Conservation (phyloP, 2,113 vertebrate species). For the Heloderma charlesbogerti region DNA sequence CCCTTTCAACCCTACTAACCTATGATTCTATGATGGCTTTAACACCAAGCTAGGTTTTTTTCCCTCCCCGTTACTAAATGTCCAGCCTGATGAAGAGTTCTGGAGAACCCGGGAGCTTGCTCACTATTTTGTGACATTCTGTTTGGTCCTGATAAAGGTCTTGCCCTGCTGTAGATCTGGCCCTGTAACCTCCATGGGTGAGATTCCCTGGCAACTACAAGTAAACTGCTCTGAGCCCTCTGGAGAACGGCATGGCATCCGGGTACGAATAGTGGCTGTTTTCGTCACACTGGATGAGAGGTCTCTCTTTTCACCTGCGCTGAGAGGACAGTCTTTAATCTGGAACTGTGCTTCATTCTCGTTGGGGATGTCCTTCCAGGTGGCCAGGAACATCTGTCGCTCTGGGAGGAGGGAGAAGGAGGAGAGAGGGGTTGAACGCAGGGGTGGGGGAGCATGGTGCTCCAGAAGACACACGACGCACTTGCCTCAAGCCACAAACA, state of each 20-base stretch:
- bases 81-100: too few relatives aligned
- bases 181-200: too few relatives aligned
- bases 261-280: too few relatives aligned
- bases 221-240: not conserved
- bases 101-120: too few relatives aligned
- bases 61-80: too few relatives aligned
- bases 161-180: too few relatives aligned
- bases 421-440: not conserved
- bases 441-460: rapidly evolving
- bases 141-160: too few relatives aligned
- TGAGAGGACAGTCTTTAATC: constrained; percentile 95
- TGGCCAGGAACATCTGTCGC: constrained; percentile 94
- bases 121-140: too few relatives aligned
- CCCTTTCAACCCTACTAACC: too few relatives aligned
- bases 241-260: not conserved
- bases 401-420: constrained; percentile 76
- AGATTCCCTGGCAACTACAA: too few relatives aligned
- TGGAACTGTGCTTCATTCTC: constrained; percentile 96
- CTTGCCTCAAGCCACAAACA: not conserved
- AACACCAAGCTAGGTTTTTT: too few relatives aligned
- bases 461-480: not conserved
- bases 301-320: constrained; percentile 80
- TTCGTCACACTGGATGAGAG: rapidly evolving
- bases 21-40: too few relatives aligned
- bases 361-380: constrained; percentile 98